Percentiles rank a stretch among this genome's conserved stretches.
phyloP scores from a whole-genome alignment of 2,888 invertebrate genomes.

The Hemaris fuciformis region DNA sequence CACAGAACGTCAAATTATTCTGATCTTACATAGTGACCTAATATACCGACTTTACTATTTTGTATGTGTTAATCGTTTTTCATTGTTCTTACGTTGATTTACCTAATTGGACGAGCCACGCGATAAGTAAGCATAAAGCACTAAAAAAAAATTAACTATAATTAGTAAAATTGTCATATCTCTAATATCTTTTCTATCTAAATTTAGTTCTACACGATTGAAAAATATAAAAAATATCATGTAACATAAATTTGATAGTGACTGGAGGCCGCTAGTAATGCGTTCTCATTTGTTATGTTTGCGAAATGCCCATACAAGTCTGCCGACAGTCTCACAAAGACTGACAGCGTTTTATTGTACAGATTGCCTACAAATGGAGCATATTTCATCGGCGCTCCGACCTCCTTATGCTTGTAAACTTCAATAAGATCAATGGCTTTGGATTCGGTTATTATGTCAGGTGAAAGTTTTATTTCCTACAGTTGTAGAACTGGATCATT shows the following conservation, averaged over 20 bases:
- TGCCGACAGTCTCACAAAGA: slow-evolving; percentile 66
- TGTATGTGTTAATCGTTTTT: too few relatives aligned
- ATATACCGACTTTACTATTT: too few relatives aligned
- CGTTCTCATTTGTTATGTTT: slow-evolving; percentile 71
- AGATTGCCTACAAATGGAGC: slow-evolving; percentile 73
- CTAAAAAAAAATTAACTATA: too few relatives aligned
- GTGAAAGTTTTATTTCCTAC: background rate
- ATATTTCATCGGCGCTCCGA: slow-evolving; percentile 26
- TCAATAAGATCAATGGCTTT: background rate
- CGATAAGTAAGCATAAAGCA: too few relatives aligned
- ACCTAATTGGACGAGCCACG: too few relatives aligned
- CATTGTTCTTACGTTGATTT: too few relatives aligned
- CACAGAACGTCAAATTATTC: too few relatives aligned
- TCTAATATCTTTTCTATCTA: background rate
- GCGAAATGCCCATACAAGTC: slow-evolving; percentile 62
- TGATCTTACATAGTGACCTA: too few relatives aligned
- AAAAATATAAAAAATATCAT: background rate
- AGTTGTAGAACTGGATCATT: background rate
- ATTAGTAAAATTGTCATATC: background rate
- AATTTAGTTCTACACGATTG: background rate
- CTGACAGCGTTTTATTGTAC: slow-evolving; percentile 69
- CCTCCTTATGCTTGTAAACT: background rate
- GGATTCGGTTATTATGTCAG: background rate
- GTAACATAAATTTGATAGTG: background rate
- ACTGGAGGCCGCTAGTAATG: slow-evolving; percentile 56